These are phyloP conservation scores for Belonocnema kinseyi DNA, from an alignment of 1,140 invertebrate species.

Conservation along the genomic window DNA sequence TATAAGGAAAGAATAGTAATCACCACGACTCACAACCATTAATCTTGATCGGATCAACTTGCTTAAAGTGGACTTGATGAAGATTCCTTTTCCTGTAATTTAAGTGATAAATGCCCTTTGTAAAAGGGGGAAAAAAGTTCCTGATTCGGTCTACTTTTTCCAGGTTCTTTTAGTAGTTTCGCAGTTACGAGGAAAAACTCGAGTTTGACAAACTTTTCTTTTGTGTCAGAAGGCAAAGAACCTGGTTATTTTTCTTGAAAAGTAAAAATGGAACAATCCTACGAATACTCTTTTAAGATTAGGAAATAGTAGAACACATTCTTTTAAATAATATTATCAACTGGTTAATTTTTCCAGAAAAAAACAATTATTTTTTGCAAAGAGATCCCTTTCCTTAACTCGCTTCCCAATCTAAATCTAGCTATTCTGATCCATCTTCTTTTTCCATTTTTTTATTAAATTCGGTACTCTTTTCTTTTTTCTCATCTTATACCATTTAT, in stretches of 20 bases:
- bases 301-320: too few species aligned
- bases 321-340: too few species aligned
- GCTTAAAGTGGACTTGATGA: neutral
- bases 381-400: too few species aligned
- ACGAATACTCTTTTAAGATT: neutral
- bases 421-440: too few species aligned
- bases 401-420: too few species aligned
- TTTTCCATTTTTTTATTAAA: too few species aligned
- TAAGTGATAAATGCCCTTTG: slow-evolving; percentile 18
- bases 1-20: too few species aligned
- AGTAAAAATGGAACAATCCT: slow-evolving; percentile 12
- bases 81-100: neutral
- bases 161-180: slow-evolving; percentile 17
- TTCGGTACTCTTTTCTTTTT: too few species aligned
- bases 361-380: too few species aligned
- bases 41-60: neutral
- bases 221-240: slow-evolving; percentile 22
- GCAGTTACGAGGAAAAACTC: slow-evolving; percentile 22
- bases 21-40: too few species aligned
- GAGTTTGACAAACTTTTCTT: slow-evolving; percentile 23
- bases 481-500: too few species aligned
- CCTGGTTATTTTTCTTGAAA: slow-evolving; percentile 6
- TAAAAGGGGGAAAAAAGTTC: slow-evolving; percentile 28
- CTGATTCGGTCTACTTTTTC: slow-evolving; percentile 6
- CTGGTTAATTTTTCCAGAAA: too few species aligned